phyloP scores from a whole-genome alignment of 2,888 invertebrate species.

The Acleris holmiana region DNA sequence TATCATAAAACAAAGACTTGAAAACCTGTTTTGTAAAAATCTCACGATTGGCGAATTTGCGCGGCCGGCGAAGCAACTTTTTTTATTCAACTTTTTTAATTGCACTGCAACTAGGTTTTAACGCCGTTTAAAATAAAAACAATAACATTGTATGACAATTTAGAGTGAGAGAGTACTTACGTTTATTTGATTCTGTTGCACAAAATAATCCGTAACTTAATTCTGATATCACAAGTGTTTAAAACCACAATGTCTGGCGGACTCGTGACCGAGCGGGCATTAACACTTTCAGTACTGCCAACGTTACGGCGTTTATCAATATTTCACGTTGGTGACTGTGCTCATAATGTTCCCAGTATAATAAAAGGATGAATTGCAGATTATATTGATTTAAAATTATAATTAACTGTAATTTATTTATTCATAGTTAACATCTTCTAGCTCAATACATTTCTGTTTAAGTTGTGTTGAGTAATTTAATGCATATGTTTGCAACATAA shows the following conservation, averaged over 20 bases:
- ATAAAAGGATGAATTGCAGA: slow-evolving; percentile 10
- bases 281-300: slow-evolving; percentile 71
- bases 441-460: no score
- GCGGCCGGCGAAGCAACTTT: slow-evolving; percentile 57
- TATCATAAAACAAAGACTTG: slow-evolving; percentile 28
- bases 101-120: slow-evolving; percentile 25
- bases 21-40: slow-evolving; percentile 51
- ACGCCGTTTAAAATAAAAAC: slow-evolving; percentile 20
- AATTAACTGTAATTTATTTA: no score
- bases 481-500: no score
- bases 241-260: slow-evolving; percentile 56
- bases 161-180: slow-evolving; percentile 49
- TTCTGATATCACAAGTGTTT: slow-evolving; percentile 53
- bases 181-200: slow-evolving; percentile 47
- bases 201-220: slow-evolving; percentile 51
- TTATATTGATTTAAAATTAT: neutral
- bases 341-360: slow-evolving; percentile 23
- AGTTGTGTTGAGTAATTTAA: no score
- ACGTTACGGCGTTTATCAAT: slow-evolving; percentile 50
- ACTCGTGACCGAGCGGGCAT: slow-evolving; percentile 80
- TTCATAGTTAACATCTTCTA: no score
- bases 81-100: slow-evolving; percentile 48
- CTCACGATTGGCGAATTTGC: slow-evolving; percentile 61
- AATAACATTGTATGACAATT: slow-evolving; percentile 14
- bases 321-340: slow-evolving; percentile 25